Conservation (phyloP, 2,888 invertebrate species). For the Xanthia togata region DNA sequence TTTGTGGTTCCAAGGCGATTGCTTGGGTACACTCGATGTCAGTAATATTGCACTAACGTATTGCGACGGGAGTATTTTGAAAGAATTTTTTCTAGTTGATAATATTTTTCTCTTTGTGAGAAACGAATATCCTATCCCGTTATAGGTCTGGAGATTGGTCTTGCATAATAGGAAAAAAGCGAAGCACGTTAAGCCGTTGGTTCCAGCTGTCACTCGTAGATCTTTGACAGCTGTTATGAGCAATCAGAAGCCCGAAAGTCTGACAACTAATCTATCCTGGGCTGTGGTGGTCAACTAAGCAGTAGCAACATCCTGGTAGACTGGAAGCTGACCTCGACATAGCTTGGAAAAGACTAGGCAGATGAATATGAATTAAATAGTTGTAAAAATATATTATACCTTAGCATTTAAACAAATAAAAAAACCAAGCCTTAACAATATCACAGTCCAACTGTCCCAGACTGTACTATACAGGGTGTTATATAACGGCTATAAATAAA, state of each 20-base stretch:
- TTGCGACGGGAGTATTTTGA: conserved; percentile 5
- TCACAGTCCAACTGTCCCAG: conserved; percentile 23
- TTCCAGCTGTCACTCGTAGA: background rate
- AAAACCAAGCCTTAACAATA: background rate
- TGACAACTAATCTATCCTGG: background rate
- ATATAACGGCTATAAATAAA: conserved; percentile 69
- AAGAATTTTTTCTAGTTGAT: background rate
- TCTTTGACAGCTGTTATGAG: background rate
- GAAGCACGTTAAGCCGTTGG: background rate
- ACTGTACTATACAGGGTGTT: conserved; percentile 59
- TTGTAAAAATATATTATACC: background rate
- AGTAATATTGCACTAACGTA: conserved; percentile 24
- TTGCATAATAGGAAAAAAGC: background rate
- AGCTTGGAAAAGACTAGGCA: background rate
- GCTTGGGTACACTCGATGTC: conserved; percentile 62
- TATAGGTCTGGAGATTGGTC: background rate
- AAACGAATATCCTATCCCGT: background rate
- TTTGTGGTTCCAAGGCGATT: conserved; percentile 73
- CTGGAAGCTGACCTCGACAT: background rate
- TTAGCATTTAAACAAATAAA: background rate
- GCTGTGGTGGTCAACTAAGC: background rate
- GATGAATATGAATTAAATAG: background rate
- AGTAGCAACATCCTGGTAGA: background rate
- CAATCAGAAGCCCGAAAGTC: background rate
- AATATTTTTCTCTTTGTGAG: background rate